Percentiles rank a stretch among this genome's conserved stretches.
Evolutionary conservation across 2,797 vertebrate species (phyloP).

Genomic region (Clarias laeviceps): DNA sequence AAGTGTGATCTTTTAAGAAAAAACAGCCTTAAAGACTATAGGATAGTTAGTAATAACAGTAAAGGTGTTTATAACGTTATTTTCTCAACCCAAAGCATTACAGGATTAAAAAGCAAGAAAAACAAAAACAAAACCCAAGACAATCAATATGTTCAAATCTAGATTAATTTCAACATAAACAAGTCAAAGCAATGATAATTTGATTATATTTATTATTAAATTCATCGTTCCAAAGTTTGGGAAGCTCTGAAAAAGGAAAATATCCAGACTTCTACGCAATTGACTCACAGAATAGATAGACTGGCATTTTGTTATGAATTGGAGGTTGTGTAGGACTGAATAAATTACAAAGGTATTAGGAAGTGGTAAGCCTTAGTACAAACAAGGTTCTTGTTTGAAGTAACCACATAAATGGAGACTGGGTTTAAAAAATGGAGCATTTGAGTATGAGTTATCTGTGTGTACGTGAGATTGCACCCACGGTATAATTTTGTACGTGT

Average conservation of each 20-base stretch:
- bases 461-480: neutral
- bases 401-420: no score
- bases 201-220: neutral
- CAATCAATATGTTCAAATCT: neutral
- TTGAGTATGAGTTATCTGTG: neutral
- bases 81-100: neutral
- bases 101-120: neutral
- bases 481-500: neutral
- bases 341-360: neutral
- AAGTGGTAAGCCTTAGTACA: neutral
- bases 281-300: neutral
- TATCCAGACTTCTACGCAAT: neutral
- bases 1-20: neutral
- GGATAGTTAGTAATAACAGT: neutral
- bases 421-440: no score
- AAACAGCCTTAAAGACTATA: neutral
- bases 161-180: neutral
- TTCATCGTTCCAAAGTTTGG: neutral
- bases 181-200: neutral
- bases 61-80: neutral
- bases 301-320: neutral
- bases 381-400: no score
- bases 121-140: neutral
- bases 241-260: neutral
- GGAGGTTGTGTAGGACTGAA: neutral